Evolutionary conservation across 1,140 invertebrate genomes (phyloP).

Genomic region (Heliconius hermathena): DNA sequence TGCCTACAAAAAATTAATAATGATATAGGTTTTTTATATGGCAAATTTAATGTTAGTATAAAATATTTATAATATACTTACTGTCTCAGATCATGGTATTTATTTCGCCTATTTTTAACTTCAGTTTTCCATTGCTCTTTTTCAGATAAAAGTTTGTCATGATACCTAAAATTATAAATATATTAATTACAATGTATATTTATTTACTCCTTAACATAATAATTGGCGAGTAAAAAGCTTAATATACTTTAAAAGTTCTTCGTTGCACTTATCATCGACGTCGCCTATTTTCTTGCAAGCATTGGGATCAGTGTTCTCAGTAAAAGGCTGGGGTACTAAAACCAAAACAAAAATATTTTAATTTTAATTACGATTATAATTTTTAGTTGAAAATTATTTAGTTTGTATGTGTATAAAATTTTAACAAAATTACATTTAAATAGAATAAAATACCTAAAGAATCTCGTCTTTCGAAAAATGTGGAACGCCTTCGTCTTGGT

Average conservation of each 20-base stretch:
- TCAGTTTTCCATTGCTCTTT: constrained; percentile 74
- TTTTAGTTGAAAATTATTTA: not conserved
- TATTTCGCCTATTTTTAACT: constrained; percentile 61
- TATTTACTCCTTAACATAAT: not conserved
- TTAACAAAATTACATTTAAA: not conserved
- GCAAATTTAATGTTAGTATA: not conserved
- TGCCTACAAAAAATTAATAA: constrained; percentile 47
- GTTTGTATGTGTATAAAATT: not conserved
- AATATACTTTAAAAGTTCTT: constrained; percentile 53
- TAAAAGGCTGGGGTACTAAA: constrained; percentile 54
- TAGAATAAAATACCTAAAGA: constrained; percentile 55
- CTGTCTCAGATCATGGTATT: constrained; percentile 71
- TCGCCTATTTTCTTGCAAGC: constrained; percentile 43
- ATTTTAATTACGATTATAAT: not conserved
- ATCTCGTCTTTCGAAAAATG: constrained; percentile 70
- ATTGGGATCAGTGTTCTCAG: constrained; percentile 52
- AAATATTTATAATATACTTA: constrained; percentile 44
- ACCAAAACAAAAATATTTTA: constrained; percentile 27
- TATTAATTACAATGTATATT: constrained; percentile 11
- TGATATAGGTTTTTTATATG: not conserved
- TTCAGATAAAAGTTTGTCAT: constrained; percentile 60
- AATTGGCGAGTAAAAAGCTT: not conserved
- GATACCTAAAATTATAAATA: constrained; percentile 59
- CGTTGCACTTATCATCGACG: constrained; percentile 42
- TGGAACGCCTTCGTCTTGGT: constrained; percentile 66